A percentile compares a stretch with the other conserved stretches of the same genome.
These are phyloP conservation scores for Caenorhabditis becei DNA, from an alignment of 2,888 invertebrate species.

Conservation along the genomic window DNA sequence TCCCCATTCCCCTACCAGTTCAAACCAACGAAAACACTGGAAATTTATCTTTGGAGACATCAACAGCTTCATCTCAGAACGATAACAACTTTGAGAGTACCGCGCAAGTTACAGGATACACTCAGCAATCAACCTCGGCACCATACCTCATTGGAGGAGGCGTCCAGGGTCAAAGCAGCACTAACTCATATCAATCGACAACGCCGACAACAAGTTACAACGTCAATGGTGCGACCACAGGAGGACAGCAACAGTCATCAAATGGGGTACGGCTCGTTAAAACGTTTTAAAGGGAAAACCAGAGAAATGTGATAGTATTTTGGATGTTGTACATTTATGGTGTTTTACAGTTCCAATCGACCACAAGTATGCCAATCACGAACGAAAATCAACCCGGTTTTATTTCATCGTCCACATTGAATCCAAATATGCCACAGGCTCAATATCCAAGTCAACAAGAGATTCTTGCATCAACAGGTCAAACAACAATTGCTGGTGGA, in stretches of 20 bases:
- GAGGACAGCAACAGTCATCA: slow-evolving; percentile 35
- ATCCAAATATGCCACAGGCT: slow-evolving; percentile 53
- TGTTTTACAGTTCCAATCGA: slow-evolving; percentile 56
- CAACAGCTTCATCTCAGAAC: slow-evolving; percentile 20
- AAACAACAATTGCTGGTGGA: slow-evolving; percentile 14
- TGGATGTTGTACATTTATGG: slow-evolving; percentile 41
- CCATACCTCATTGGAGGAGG: slow-evolving; percentile 24
- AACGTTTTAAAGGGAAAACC: slow-evolving; percentile 18
- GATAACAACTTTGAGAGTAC: slow-evolving; percentile 16
- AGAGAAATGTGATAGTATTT: neutral
- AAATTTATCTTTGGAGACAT: slow-evolving; percentile 38
- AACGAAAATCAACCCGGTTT: slow-evolving; percentile 51
- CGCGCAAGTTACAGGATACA: slow-evolving; percentile 35
- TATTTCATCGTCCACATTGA: slow-evolving; percentile 22
- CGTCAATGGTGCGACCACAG: slow-evolving; percentile 17
- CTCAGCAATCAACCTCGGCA: slow-evolving; percentile 8
- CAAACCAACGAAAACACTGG: slow-evolving; percentile 26
- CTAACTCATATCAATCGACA: slow-evolving; percentile 51
- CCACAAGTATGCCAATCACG: slow-evolving; percentile 42
- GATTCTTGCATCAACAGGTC: slow-evolving; percentile 41
- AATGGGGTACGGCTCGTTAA: slow-evolving; percentile 50
- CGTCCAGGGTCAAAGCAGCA: slow-evolving; percentile 14
- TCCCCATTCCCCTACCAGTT: slow-evolving; percentile 6
- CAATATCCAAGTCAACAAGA: slow-evolving; percentile 61
- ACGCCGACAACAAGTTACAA: slow-evolving; percentile 47